Evolutionary conservation across 2,113 vertebrate species (phyloP), one percentile per base, ranked within the genome.

Genomic region (Apus apus): DNA sequence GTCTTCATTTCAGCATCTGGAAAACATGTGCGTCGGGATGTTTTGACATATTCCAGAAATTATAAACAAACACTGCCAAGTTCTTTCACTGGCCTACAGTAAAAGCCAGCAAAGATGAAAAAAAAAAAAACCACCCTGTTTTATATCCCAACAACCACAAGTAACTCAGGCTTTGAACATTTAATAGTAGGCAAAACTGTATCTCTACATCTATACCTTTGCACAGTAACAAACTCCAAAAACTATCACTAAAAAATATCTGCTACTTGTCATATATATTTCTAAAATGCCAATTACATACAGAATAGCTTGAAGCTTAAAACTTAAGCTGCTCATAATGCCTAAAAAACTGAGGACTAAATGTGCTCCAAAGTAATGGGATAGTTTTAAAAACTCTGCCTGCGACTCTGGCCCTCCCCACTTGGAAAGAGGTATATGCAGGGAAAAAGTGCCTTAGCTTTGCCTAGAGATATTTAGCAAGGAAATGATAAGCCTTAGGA

Each of bases 1-100:
- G 3, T 58, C 60, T 90, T 89, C 56, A 68, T 89, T 94, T 96
- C 51, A 91, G 81, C 84, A 87, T 94, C 92, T 96, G 95, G 91
- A 96, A 94, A 85, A 85, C 84, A 91, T 57, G 94, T 80, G 89
- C 10, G 0, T 82, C 56, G 64, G 60, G 77, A 89, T 73, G 76
- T 85, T 93, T 54, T 93, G 86, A 85, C 58, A 40, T 67, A 76
- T 74, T 90, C 74, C 95, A 96, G 85, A 95, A 94, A 89, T 0
- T 0, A 78, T 73, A 93, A 85, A 85, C 67, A 85, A 94, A 64
- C 64, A 67, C 64, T 89, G 89, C 95, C 95, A 94, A 94, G 64
- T 77, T 93, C 60, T 79, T 89, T 77, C 81, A 60, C 45, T 71
- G 64, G 56, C 51, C 64, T 58, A 53, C 48, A 85, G 64, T 71